Percentiles rank a stretch among this genome's conserved stretches.
Conservation (phyloP, 1,140 invertebrate species). For the Dufourea novaeangliae region DNA sequence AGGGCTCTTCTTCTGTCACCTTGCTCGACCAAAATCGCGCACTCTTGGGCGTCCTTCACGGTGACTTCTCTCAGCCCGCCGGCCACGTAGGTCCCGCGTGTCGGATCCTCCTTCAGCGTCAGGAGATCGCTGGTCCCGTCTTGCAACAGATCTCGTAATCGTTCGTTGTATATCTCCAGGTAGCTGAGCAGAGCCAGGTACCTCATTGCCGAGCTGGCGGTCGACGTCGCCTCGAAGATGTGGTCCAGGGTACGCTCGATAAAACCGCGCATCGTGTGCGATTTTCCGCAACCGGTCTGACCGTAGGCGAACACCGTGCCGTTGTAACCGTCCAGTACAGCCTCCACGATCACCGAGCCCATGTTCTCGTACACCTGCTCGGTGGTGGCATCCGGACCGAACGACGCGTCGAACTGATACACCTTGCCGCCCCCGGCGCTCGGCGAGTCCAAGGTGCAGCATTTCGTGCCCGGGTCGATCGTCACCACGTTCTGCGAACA, state of each 20-base stretch:
- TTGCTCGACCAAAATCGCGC: slow-evolving; percentile 87
- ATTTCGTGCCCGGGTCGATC: slow-evolving; percentile 88
- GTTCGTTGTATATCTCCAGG: slow-evolving; percentile 97
- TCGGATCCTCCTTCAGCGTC: slow-evolving; percentile 76
- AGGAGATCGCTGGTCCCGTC: slow-evolving; percentile 76
- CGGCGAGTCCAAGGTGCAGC: slow-evolving; percentile 88
- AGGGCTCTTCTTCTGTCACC: slow-evolving; percentile 89
- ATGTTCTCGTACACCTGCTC: slow-evolving; percentile 79
- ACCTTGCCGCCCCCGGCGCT: slow-evolving; percentile 68
- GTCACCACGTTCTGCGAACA: slow-evolving; percentile 86
- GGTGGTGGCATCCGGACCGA: slow-evolving; percentile 71
- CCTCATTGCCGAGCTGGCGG: slow-evolving; percentile 88
- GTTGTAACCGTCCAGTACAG: slow-evolving; percentile 93
- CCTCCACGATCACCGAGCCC: slow-evolving; percentile 82
- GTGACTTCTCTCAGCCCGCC: slow-evolving; percentile 88
- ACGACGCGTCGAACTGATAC: slow-evolving; percentile 79
- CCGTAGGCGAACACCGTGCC: slow-evolving; percentile 94
- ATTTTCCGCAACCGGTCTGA: slow-evolving; percentile 93
- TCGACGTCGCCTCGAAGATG: slow-evolving; percentile 94
- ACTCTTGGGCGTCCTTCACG: slow-evolving; percentile 89
- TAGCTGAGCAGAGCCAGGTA: slow-evolving; percentile 95
- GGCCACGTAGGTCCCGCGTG: slow-evolving; percentile 76
- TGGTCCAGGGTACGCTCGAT: slow-evolving; percentile 95
- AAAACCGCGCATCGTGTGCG: slow-evolving; percentile 91
- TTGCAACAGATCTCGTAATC: slow-evolving; percentile 90